phyloP scores from a whole-genome alignment of 2,113 vertebrate genomes.

The Pollimyrus isidori region DNA sequence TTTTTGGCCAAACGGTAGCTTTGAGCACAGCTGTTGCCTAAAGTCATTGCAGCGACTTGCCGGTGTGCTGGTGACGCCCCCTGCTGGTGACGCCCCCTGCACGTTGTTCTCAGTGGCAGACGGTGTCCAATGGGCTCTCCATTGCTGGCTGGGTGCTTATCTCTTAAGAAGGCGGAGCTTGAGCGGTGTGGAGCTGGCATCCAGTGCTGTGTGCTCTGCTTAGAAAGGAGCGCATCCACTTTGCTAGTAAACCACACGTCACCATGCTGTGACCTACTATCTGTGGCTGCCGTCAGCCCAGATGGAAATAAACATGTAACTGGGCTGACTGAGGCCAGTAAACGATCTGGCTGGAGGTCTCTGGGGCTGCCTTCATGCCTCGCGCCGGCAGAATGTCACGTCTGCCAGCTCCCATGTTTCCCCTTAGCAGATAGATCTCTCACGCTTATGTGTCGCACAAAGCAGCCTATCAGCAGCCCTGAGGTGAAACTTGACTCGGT shows the following conservation, averaged over 20 bases:
- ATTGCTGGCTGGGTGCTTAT: not conserved
- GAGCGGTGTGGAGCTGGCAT: not conserved
- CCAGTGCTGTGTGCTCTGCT: not conserved
- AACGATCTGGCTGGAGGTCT: not conserved
- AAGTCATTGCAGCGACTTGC: not conserved
- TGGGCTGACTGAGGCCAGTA: not conserved
- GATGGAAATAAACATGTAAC: not conserved
- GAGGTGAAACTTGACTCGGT: constrained; percentile 8
- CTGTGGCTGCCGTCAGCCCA: not conserved
- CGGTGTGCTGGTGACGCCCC: not conserved
- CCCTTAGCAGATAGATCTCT: not conserved
- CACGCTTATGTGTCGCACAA: not conserved
- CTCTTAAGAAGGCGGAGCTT: not conserved
- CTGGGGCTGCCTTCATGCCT: not conserved
- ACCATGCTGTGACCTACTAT: not conserved
- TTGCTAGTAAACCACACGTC: not conserved
- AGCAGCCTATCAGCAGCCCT: not conserved
- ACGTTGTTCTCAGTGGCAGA: not conserved
- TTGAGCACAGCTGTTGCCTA: not conserved
- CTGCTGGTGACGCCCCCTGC: too few relatives aligned
- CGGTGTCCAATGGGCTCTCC: not conserved
- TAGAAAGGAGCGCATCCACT: not conserved
- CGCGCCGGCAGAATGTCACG: not conserved
- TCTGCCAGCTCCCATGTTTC: not conserved
- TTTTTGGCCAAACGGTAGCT: not conserved